Evolutionary conservation across 2,888 invertebrate species (phyloP).

Genomic region (Leptinotarsa peninsularis): DNA sequence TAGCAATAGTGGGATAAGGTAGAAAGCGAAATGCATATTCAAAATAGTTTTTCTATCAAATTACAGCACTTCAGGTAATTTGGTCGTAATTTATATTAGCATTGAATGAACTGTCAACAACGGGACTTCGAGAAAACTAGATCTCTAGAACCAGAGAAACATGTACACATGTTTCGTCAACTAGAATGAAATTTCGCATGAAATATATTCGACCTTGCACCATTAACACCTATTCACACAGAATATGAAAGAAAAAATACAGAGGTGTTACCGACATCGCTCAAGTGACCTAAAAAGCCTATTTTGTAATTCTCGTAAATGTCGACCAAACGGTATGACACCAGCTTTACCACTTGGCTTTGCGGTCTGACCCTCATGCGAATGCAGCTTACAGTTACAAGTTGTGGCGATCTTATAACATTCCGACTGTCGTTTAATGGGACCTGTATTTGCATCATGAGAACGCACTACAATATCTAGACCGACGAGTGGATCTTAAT

Average conservation of each 20-base stretch:
- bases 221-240: conserved; percentile 1
- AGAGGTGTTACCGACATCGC: conserved; percentile 19
- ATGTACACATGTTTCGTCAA: not conserved
- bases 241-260: conserved; percentile 10
- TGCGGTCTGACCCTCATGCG: conserved; percentile 49
- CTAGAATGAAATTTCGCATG: not conserved
- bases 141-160: not conserved
- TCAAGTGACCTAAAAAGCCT: conserved; percentile 40
- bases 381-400: conserved; percentile 51
- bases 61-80: too few species aligned
- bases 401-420: conserved; percentile 50
- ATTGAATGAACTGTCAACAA: not conserved
- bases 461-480: conserved; percentile 20
- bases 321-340: conserved; percentile 42
- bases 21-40: too few species aligned
- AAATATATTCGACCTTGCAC: conserved; percentile 17
- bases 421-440: conserved; percentile 51
- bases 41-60: too few species aligned
- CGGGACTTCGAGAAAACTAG: not conserved
- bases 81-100: too few species aligned
- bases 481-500: not conserved
- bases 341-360: conserved; percentile 20
- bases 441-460: conserved; percentile 39
- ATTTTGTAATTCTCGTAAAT: conserved; percentile 33
- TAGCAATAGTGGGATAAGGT: too few species aligned